Percentiles rank a stretch among this genome's conserved stretches.
Evolutionary conservation across 1,140 invertebrate genomes (phyloP).

Genomic region (Plectus sambesii): DNA sequence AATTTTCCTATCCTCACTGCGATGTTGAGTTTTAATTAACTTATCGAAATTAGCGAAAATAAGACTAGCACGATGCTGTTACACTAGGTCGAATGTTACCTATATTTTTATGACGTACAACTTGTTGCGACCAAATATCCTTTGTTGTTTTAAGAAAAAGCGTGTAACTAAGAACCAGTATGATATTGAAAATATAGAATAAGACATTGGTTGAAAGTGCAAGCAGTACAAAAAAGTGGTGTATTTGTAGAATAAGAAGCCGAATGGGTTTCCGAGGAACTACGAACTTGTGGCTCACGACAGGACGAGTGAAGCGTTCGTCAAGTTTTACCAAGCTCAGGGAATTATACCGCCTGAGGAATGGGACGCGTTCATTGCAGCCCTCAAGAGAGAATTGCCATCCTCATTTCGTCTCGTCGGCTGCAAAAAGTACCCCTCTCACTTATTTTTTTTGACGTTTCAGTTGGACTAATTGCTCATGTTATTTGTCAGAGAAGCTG

Average conservation of each 20-base stretch:
- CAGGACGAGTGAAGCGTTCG: conserved; percentile 26
- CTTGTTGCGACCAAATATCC: too few species aligned
- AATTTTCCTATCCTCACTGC: too few species aligned
- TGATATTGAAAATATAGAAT: conserved; percentile 2
- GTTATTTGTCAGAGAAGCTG: conserved; percentile 17
- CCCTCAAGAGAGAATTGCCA: conserved; percentile 18
- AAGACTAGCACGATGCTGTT: too few species aligned
- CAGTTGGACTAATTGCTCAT: not conserved
- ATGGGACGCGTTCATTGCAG: conserved; percentile 23
- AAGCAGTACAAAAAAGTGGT: not conserved
- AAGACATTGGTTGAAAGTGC: conserved; percentile 8
- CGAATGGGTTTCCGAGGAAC: conserved; percentile 18
- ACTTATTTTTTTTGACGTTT: not conserved
- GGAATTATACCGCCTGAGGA: conserved; percentile 23
- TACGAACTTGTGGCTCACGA: conserved; percentile 10
- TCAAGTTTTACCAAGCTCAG: conserved; percentile 23
- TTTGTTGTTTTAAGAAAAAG: conserved; percentile 1
- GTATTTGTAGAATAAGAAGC: conserved; percentile 1
- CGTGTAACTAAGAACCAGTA: conserved; percentile 7
- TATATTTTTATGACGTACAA: too few species aligned
- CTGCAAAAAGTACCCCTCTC: conserved; percentile 16
- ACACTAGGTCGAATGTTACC: too few species aligned
- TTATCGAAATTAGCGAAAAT: too few species aligned
- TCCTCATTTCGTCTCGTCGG: conserved; percentile 30
- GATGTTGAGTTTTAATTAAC: too few species aligned